Evolutionary conservation across 2,797 vertebrate genomes (phyloP).

Genomic region (Percopsis omiscomaycus): DNA sequence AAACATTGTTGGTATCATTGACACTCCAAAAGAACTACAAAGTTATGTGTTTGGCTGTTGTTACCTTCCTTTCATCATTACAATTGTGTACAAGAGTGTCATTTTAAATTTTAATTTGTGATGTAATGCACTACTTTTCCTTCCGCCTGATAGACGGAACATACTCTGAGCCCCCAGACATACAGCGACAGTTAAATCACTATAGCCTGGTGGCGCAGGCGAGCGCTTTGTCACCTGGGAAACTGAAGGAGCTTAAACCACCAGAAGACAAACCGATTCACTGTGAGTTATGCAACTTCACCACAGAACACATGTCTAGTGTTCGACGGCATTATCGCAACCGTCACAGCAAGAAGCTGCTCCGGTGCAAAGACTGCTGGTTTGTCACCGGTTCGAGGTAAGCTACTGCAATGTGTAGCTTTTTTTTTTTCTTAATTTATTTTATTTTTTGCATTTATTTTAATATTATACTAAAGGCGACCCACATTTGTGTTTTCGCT

Average conservation of each 20-base stretch:
- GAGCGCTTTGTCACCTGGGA: slow-evolving; percentile 60
- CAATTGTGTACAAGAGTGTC: too few relatives aligned
- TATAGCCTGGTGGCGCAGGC: slow-evolving; percentile 82
- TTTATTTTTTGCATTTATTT: not conserved
- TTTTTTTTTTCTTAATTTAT: not conserved
- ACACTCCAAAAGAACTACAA: too few relatives aligned
- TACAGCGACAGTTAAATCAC: slow-evolving; percentile 89
- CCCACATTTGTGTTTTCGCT: too few relatives aligned
- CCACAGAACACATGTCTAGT: slow-evolving; percentile 84
- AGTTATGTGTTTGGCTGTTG: too few relatives aligned
- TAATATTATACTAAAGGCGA: not conserved
- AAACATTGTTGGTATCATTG: too few relatives aligned
- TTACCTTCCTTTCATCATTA: too few relatives aligned
- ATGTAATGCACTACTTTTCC: not conserved
- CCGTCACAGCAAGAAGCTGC: slow-evolving; percentile 88
- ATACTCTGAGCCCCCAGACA: slow-evolving; percentile 87
- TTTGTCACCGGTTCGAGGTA: slow-evolving; percentile 90
- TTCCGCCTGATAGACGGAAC: slow-evolving; percentile 70
- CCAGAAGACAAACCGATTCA: slow-evolving; percentile 70
- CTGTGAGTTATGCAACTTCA: slow-evolving; percentile 93
- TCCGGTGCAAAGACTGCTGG: slow-evolving; percentile 89
- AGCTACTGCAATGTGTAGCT: slow-evolving; percentile 33
- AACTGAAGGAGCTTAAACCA: slow-evolving; percentile 26
- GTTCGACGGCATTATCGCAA: slow-evolving; percentile 88
- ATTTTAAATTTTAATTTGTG: not conserved